phyloP scores from a whole-genome alignment of 23 tunicate genomes.

The Trididemnum nubilum region DNA sequence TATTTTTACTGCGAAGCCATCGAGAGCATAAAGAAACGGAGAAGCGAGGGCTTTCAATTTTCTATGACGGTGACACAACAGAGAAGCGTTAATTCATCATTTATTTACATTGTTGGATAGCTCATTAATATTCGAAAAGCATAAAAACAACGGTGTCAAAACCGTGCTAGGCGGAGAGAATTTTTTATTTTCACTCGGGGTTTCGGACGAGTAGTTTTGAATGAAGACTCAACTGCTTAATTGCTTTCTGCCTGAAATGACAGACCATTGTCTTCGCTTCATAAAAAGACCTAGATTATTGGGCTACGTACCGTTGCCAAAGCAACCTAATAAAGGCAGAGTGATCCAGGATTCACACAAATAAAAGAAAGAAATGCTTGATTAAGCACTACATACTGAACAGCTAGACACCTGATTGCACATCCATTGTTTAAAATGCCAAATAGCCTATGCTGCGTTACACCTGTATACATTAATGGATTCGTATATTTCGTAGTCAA shows the following conservation, averaged over 20 bases:
- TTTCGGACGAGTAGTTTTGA: conserved; percentile 16
- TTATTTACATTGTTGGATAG: conserved; percentile 18
- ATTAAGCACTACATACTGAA: conserved; percentile 8
- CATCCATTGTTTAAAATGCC: conserved; percentile 34
- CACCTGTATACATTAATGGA: conserved; percentile 21
- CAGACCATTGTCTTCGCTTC: conserved; percentile 5
- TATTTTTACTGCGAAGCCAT: conserved; percentile 13
- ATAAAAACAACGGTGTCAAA: conserved; percentile 32
- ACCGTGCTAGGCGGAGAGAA: neutral
- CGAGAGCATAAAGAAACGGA: neutral
- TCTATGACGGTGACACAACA: conserved; percentile 5
- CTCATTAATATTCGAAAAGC: conserved; percentile 23
- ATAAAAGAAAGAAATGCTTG: conserved; percentile 8
- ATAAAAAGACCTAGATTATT: conserved; percentile 18
- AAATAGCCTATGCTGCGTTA: conserved; percentile 14
- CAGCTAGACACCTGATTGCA: conserved; percentile 25
- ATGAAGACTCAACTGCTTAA: conserved; percentile 1
- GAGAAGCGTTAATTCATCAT: conserved; percentile 22
- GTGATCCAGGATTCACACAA: neutral
- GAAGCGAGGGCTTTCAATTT: neutral
- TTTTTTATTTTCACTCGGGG: neutral
- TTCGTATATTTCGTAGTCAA: neutral
- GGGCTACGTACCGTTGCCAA: neutral
- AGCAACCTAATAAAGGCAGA: conserved; percentile 21
- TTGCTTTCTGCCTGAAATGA: neutral